Evolutionary conservation across 2,888 invertebrate genomes (phyloP), one percentile per base, ranked within the genome.

Genomic region (Callimorpha dominula): DNA sequence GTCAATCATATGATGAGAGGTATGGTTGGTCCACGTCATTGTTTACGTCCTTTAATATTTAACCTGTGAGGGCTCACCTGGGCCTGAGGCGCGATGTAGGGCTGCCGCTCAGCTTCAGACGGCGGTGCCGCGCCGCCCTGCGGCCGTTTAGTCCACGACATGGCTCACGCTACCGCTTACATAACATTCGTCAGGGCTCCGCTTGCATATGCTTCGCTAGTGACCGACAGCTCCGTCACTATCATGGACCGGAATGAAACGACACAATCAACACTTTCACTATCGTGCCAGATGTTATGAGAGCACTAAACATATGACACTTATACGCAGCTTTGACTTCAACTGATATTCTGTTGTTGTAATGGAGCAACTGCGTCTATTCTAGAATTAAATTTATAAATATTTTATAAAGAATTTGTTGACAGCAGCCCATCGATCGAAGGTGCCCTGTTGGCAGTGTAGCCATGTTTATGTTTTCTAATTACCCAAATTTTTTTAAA

Each of bases 371-470:
- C 76, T 82, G 80, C 81, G 81, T 81, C 84, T 81, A 77, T 49
- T 80, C 77, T 15, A 78, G 75, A 79, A 82, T 84, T 86, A 88
- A 88, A 87, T 90, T 88, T 87, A 85, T 85, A 89, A 88, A 87
- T 89, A 89, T 88, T 90, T 90, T 85, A 87, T 83, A 86, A 86
- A 88, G 82, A 91, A 90, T 88, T 90, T 92, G 88, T 94, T 95
- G 95, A 95, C 95, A 94, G 92, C 89, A 91, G 85, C 86, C 92
- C 93, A 95, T 95, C 94, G 95, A 96, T 95, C 95, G 95, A 93
- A 95, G 94, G 94, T 96, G 96, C 95, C 96, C 92, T 93, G 96
- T 95, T 96, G 96, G 96, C 95, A 93, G 92, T 92, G 93, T 94
- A 84, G 92, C 93, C 92, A 93, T 81, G 72, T 70, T 78, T 77